phyloP scores from a whole-genome alignment of 2,113 vertebrate species.

The Puma concolor region DNA sequence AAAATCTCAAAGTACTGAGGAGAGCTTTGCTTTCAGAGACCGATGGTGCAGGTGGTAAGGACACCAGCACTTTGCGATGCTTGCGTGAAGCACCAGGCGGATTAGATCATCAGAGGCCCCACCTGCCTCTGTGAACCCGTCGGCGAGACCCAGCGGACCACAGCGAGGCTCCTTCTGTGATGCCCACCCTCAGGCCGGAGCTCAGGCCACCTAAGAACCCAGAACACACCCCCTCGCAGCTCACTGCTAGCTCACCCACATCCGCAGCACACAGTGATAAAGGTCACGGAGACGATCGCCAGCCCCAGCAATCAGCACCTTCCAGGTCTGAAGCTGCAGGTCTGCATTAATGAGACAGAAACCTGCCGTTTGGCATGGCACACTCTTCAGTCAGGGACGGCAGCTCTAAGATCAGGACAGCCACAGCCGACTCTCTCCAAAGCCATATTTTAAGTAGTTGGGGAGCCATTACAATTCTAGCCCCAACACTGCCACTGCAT shows the following conservation, averaged over 20 bases:
- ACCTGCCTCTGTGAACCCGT: background rate
- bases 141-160: background rate
- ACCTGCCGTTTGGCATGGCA: background rate
- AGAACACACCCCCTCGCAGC: background rate
- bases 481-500: background rate
- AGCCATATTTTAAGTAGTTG: too few species aligned
- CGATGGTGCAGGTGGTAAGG: fast-evolving
- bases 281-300: background rate
- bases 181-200: background rate
- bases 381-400: background rate
- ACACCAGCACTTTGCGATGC: fast-evolving
- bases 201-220: slow-evolving; percentile 19
- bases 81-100: background rate
- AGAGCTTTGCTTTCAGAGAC: background rate
- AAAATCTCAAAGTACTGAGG: background rate
- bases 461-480: background rate
- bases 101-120: background rate
- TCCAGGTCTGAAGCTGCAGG: background rate
- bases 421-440: background rate
- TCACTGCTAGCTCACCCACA: background rate
- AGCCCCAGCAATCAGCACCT: slow-evolving; percentile 19
- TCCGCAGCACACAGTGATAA: background rate
- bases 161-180: background rate
- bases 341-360: background rate
- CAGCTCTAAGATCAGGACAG: background rate